phyloP scores from a whole-genome alignment of 2,113 vertebrate species.

The Oryzias javanicus region DNA sequence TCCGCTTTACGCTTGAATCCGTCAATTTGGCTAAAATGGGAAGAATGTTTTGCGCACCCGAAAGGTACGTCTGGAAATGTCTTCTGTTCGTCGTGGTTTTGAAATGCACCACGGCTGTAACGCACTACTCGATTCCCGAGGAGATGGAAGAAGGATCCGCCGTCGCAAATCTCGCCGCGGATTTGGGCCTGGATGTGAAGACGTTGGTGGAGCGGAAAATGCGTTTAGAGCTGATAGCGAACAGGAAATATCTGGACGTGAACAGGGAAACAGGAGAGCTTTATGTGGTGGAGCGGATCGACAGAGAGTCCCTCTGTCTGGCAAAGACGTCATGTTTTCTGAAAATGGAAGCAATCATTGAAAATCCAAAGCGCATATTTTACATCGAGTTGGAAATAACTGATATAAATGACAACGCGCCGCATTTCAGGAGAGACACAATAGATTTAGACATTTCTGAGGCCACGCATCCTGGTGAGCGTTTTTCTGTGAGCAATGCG shows the following conservation, averaged over 20 bases:
- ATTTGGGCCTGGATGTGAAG: conserved; percentile 72
- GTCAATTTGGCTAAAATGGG: not conserved
- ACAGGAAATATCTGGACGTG: conserved; percentile 75
- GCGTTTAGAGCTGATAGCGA: conserved; percentile 48
- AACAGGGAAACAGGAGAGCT: conserved; percentile 80
- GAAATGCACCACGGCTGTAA: conserved; percentile 23
- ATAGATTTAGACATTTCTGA: conserved; percentile 73
- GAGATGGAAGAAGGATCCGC: conserved; percentile 78
- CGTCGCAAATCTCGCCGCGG: conserved; percentile 76
- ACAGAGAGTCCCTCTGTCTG: conserved; percentile 46
- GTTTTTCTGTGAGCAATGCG: conserved; percentile 70
- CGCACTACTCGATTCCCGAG: conserved; percentile 73
- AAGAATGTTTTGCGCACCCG: not conserved
- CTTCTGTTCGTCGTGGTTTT: not conserved
- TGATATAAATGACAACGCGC: conserved; percentile 73
- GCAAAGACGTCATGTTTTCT: conserved; percentile 49
- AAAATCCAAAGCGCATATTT: conserved; percentile 74
- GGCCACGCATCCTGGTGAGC: conserved; percentile 46
- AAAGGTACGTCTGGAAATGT: conserved; percentile 24
- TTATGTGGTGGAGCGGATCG: conserved; percentile 72
- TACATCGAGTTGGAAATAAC: conserved; percentile 71
- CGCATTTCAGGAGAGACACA: conserved; percentile 67
- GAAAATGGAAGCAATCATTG: conserved; percentile 74
- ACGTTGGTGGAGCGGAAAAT: conserved; percentile 61
- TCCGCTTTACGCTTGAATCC: not conserved